These are phyloP conservation scores for Athene cunicularia DNA, from an alignment of 2,113 vertebrate species.

Conservation along the genomic window DNA sequence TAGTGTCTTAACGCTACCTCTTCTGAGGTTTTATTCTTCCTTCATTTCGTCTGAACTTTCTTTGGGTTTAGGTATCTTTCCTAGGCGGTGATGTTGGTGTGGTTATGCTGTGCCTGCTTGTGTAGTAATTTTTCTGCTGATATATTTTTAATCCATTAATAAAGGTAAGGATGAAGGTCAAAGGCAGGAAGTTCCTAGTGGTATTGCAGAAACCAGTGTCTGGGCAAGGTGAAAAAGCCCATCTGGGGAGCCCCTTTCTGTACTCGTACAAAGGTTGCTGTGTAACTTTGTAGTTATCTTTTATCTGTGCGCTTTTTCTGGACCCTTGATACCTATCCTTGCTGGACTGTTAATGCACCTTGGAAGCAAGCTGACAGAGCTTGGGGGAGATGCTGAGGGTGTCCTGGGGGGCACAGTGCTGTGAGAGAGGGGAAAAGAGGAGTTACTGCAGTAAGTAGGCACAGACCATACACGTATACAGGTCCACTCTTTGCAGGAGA, in stretches of 20 bases:
- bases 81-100: neutral
- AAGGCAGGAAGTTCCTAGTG: neutral
- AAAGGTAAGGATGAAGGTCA: neutral
- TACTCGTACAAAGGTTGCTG: neutral
- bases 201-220: neutral
- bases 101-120: neutral
- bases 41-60: neutral
- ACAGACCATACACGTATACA: neutral
- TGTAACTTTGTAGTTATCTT: neutral
- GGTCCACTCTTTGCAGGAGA: neutral
- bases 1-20: neutral
- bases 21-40: neutral
- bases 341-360: neutral
- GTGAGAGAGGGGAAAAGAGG: neutral
- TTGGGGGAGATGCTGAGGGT: neutral
- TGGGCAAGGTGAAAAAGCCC: neutral
- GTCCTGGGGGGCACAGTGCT: fast-evolving
- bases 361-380: neutral
- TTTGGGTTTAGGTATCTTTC: neutral
- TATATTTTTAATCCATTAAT: neutral
- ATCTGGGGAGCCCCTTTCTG: neutral
- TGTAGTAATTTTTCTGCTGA: neutral
- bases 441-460: neutral
- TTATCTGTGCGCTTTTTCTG: neutral
- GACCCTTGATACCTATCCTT: neutral